Evolutionary conservation across 2,888 invertebrate species (phyloP).

Genomic region (Busseola fusca): DNA sequence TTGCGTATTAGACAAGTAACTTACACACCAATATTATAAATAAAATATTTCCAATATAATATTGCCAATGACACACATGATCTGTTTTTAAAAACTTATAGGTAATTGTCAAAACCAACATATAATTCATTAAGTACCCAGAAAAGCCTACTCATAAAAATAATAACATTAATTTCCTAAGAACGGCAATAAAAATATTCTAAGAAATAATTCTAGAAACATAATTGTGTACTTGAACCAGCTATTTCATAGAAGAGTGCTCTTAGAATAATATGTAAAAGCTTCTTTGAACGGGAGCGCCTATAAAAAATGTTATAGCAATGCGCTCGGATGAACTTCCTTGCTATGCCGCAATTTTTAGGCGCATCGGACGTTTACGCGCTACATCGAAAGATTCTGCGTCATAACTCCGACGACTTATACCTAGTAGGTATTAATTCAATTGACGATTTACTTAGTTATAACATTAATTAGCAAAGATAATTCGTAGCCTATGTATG

Average conservation of each 20-base stretch:
- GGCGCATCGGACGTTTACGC: constrained; percentile 57
- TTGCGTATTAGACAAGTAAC: no score
- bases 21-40: no score
- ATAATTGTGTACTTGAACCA: constrained; percentile 44
- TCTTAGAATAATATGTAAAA: constrained; percentile 60
- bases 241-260: constrained; percentile 56
- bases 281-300: constrained; percentile 53
- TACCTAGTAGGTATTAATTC: constrained; percentile 47
- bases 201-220: constrained; percentile 34
- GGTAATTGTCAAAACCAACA: not conserved
- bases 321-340: constrained; percentile 57
- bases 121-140: not conserved
- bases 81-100: not conserved
- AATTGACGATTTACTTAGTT: constrained; percentile 18
- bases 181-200: constrained; percentile 24
- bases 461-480: constrained; percentile 12
- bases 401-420: constrained; percentile 14
- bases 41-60: not conserved
- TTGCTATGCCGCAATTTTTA: constrained; percentile 60
- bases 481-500: constrained; percentile 15
- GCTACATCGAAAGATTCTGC: constrained; percentile 22
- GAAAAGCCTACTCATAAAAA: not conserved
- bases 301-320: constrained; percentile 64
- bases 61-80: not conserved
- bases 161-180: constrained; percentile 9